Conservation (phyloP, 92 coral and sea anemone genomes). For the Zoanthus sansibaricus region DNA sequence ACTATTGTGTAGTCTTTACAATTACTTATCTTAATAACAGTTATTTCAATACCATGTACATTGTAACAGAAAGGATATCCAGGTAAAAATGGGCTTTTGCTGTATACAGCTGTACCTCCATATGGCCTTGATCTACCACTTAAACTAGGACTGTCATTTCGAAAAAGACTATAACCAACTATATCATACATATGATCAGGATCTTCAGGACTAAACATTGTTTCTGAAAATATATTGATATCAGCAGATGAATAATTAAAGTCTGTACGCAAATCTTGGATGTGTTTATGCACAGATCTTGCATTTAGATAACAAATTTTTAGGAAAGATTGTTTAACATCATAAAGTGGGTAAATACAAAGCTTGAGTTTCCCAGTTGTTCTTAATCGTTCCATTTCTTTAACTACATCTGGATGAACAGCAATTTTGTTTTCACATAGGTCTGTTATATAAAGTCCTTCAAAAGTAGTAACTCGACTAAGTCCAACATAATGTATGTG, state of each 20-base stretch:
- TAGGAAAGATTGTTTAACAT: slow-evolving; percentile 27
- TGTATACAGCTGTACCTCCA: slow-evolving; percentile 58
- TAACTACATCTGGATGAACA: background rate
- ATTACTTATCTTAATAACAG: slow-evolving; percentile 24
- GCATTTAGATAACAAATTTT: slow-evolving; percentile 61
- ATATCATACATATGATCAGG: slow-evolving; percentile 55
- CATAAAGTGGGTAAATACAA: slow-evolving; percentile 53
- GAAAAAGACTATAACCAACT: slow-evolving; percentile 18
- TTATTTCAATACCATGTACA: slow-evolving; percentile 57
- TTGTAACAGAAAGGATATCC: slow-evolving; percentile 55
- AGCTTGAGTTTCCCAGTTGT: slow-evolving; percentile 44
- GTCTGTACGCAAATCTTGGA: slow-evolving; percentile 57
- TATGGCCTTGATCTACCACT: background rate
- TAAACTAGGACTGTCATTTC: background rate
- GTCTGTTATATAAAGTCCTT: slow-evolving; percentile 58
- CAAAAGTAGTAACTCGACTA: slow-evolving; percentile 60
- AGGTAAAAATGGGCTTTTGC: slow-evolving; percentile 47
- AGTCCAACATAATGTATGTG: slow-evolving; percentile 50
- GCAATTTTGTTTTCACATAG: slow-evolving; percentile 60
- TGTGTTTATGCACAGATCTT: slow-evolving; percentile 59
- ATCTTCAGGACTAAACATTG: slow-evolving; percentile 43
- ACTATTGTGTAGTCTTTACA: no score
- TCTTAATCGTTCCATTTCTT: slow-evolving; percentile 30
- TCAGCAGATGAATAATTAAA: slow-evolving; percentile 56
- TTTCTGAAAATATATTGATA: slow-evolving; percentile 61